Evolutionary conservation across 53 echinoderm and acorn worm genomes (phyloP), one percentile per base, ranked within the genome.

Genomic region (Paracentrotus lividus): DNA sequence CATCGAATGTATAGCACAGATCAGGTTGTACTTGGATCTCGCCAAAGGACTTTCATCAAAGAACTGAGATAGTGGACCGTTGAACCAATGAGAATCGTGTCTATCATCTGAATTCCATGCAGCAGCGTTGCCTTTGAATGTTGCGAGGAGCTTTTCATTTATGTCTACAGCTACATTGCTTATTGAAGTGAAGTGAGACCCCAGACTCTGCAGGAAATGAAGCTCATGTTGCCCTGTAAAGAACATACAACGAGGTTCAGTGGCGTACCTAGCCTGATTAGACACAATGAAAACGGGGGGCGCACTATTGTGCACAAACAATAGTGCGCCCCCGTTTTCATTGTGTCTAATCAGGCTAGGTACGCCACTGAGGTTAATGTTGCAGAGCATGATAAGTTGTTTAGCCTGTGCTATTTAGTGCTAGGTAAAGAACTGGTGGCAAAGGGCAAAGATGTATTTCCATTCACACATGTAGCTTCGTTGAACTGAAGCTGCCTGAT

Each of bases 1-100:
- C 34, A 86, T 27, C 33, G 86, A 86, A 86, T 86, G 56, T 29
- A 86, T 86, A 54, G 86, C 86, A 18, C 86, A 55, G 56, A 86
- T 86, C 31, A 86, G 56, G 33, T 86, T 53, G 86, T 55, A 86
- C 86, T 86, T 86, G 53, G 32, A 34, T 8, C 20, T 47, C 33
- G 34, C 56, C 53, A 55, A 36, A 53, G 45, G 42, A 44, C 86
- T 86, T 55, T 56, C 56, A 36, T n/a, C 18, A 23, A 86, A 54
- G 45, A 86, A 86, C 86, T 86, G 53, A 27, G 54, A 55, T 4
- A 86, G 56, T 20, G 86, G 31, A 54, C 86, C 33, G 32, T 24
- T 27, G 10, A 86, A 56, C 56, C 53, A 56, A 7, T 15, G 52
- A 5, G 8, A 26, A n/a, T 32, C 56, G 38, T 5, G 20, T 9